phyloP scores from a whole-genome alignment of 1,140 invertebrate genomes.

The Cryptotermes secundus region DNA sequence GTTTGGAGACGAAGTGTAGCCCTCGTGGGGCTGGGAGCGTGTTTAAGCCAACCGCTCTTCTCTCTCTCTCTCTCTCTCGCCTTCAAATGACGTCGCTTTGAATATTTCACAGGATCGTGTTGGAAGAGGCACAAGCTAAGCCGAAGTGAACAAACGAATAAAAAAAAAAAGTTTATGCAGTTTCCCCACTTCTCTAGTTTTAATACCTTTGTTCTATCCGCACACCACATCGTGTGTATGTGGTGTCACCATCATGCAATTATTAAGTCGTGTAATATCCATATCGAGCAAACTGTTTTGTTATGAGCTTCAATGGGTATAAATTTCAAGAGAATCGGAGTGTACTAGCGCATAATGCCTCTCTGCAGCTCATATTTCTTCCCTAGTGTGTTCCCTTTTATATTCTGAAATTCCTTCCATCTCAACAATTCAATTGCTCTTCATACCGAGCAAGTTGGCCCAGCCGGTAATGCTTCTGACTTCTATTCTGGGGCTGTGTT shows the following conservation, averaged over 20 bases:
- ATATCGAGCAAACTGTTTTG: background rate
- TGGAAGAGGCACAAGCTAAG: background rate
- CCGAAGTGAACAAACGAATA: background rate
- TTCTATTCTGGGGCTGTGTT: too few relatives aligned
- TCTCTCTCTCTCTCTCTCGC: background rate
- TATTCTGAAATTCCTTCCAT: background rate
- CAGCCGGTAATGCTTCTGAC: too few relatives aligned
- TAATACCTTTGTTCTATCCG: background rate
- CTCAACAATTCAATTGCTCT: background rate
- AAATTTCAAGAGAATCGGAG: background rate
- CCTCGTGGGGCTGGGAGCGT: background rate
- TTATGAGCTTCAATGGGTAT: background rate
- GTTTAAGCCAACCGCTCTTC: background rate
- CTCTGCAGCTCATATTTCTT: constrained; percentile 1
- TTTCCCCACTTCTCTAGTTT: background rate
- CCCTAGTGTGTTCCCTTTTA: background rate
- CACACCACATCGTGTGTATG: background rate
- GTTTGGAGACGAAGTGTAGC: background rate
- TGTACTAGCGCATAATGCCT: background rate
- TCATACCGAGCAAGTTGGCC: too few relatives aligned
- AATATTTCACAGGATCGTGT: constrained; percentile 13
- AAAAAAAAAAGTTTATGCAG: background rate
- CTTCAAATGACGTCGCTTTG: background rate
- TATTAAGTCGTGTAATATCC: background rate
- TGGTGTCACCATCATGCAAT: background rate